Evolutionary conservation across 2,113 vertebrate genomes (phyloP).

Genomic region (Zosterops borbonicus): DNA sequence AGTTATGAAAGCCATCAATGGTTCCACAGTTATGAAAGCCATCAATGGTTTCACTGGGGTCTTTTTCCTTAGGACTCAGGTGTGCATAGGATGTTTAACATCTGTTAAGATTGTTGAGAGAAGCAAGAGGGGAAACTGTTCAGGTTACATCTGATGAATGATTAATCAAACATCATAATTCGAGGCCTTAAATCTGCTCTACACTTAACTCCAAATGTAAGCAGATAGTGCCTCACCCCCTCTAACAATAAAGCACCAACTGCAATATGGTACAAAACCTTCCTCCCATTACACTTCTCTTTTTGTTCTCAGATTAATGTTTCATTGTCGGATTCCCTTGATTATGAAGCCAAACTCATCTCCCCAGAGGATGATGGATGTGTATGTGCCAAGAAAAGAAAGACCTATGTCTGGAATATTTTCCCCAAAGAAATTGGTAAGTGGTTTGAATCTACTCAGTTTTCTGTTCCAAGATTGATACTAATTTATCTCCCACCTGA

Average conservation of each 20-base stretch:
- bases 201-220: background rate
- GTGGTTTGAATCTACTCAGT: background rate
- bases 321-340: background rate
- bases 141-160: background rate
- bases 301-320: conserved; percentile 38
- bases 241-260: background rate
- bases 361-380: conserved; percentile 16
- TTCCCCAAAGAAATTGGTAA: conserved; percentile 31
- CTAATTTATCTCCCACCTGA: background rate
- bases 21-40: background rate
- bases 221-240: background rate
- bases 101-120: background rate
- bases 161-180: background rate
- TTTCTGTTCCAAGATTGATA: background rate
- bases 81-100: background rate
- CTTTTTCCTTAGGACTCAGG: background rate
- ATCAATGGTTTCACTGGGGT: background rate
- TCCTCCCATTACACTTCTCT: background rate
- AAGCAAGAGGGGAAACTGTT: background rate
- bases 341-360: conserved; percentile 29
- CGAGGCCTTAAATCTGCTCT: background rate
- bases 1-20: background rate
- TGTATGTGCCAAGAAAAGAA: conserved; percentile 35
- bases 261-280: background rate
- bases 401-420: conserved; percentile 58